These are phyloP conservation scores for Helicoverpa assulta DNA, from an alignment of 2,888 invertebrate genomes.

Conservation along the genomic window DNA sequence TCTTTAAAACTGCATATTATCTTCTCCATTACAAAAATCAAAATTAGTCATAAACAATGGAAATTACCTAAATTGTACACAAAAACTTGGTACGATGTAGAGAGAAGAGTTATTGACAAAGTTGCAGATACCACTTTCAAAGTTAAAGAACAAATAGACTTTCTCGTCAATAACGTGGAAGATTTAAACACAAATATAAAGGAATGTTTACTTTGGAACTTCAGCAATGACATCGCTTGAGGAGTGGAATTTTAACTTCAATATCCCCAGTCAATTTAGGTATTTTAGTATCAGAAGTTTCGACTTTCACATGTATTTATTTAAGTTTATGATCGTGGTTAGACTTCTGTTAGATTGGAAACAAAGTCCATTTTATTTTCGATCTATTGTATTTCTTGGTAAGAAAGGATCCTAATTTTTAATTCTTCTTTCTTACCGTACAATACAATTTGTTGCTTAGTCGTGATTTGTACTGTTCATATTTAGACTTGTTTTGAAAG, in stretches of 20 bases:
- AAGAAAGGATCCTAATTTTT: no score
- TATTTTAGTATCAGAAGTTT: slow-evolving; percentile 1
- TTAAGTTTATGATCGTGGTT: not conserved
- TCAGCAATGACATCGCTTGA: not conserved
- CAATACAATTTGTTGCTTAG: no score
- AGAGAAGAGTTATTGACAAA: not conserved
- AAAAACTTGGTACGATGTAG: not conserved
- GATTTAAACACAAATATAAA: slow-evolving; percentile 9
- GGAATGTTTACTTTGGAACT: not conserved
- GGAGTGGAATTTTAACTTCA: not conserved
- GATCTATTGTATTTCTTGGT: no score
- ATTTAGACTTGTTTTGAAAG: no score
- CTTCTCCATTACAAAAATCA: not conserved
- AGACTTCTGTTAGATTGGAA: no score
- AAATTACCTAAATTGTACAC: not conserved
- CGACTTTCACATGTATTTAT: not conserved
- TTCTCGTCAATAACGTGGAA: slow-evolving; percentile 2
- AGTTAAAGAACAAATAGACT: not conserved
- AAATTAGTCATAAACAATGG: not conserved
- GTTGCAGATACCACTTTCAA: slow-evolving; percentile 5
- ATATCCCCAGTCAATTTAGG: not conserved
- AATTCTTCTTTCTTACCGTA: no score
- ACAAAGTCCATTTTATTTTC: no score
- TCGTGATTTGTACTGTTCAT: no score
- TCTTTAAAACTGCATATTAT: not conserved